Percentiles rank a stretch among this genome's conserved stretches.
Conservation (phyloP, 2,113 vertebrate genomes). For the Psophia crepitans region DNA sequence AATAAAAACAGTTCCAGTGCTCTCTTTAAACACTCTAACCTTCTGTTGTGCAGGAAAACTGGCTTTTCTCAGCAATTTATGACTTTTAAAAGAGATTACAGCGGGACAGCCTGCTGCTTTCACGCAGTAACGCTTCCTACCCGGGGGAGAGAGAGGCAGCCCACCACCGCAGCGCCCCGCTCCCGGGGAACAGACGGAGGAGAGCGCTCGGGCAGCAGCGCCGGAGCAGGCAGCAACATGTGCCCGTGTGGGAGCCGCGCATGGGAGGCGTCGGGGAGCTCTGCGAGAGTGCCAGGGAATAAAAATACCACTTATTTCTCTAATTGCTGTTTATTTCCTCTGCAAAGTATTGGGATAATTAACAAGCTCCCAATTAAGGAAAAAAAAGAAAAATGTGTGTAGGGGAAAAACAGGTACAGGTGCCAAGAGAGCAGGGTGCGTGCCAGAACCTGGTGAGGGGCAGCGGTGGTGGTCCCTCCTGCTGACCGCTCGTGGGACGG, state of each 20-base stretch:
- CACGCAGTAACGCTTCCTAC: constrained; percentile 8
- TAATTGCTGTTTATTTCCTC: constrained; percentile 73
- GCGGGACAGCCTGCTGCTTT: constrained; percentile 52
- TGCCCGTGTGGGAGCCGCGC: constrained; percentile 16
- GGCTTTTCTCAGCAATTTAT: constrained; percentile 66
- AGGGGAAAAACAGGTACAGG: not conserved
- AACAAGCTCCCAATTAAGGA: constrained; percentile 68
- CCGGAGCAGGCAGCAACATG: constrained; percentile 29
- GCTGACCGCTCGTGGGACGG: not conserved
- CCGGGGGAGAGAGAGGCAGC: not conserved
- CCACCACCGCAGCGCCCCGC: not conserved
- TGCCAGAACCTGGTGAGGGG: not conserved
- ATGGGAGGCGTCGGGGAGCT: constrained; percentile 19
- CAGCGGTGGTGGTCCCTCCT: not conserved
- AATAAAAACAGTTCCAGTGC: constrained; percentile 75
- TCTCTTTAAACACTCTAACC: constrained; percentile 72
- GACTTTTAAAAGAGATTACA: constrained; percentile 50
- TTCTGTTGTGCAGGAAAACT: constrained; percentile 67
- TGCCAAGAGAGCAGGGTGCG: not conserved
- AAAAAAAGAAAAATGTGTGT: constrained; percentile 22
- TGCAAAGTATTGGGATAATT: constrained; percentile 64
- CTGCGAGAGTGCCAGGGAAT: constrained; percentile 31
- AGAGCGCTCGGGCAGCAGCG: not conserved
- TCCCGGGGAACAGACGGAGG: constrained; percentile 12
- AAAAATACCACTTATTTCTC: constrained; percentile 57